These are phyloP conservation scores for Habrosyne pyritoides DNA, from an alignment of 2,888 invertebrate species.

Conservation along the genomic window DNA sequence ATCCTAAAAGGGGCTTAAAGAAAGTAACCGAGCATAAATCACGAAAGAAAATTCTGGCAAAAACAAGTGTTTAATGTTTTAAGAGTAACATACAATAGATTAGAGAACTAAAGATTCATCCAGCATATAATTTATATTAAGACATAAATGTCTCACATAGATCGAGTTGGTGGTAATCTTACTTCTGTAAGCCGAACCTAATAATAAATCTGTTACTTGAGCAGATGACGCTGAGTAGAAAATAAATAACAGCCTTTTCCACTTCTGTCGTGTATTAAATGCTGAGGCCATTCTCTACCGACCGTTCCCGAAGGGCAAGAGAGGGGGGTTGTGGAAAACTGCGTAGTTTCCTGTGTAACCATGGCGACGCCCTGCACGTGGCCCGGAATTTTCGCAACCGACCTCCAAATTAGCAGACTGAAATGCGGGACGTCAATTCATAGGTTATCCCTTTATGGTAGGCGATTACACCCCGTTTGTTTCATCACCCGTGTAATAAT, in stretches of 20 bases:
- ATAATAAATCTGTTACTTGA: slow-evolving; percentile 8
- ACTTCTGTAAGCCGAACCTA: not conserved
- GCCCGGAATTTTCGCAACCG: slow-evolving; percentile 52
- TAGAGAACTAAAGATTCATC: no score
- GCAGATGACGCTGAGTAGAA: slow-evolving; percentile 10
- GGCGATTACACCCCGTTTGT: slow-evolving; percentile 49
- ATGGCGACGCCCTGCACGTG: slow-evolving; percentile 77
- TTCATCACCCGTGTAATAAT: slow-evolving; percentile 45
- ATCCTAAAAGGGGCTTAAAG: slow-evolving; percentile 7
- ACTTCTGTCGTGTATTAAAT: slow-evolving; percentile 42
- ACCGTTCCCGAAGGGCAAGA: slow-evolving; percentile 43
- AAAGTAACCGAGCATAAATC: no score
- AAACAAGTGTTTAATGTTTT: no score
- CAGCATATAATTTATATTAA: no score
- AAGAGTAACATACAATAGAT: no score
- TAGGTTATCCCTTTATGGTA: slow-evolving; percentile 54
- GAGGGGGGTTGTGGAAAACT: slow-evolving; percentile 64
- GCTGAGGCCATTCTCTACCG: slow-evolving; percentile 29
- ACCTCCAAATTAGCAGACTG: slow-evolving; percentile 61
- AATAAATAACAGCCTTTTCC: slow-evolving; percentile 40
- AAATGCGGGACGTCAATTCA: slow-evolving; percentile 51
- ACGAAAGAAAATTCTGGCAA: no score
- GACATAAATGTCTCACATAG: not conserved
- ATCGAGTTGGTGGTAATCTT: not conserved
- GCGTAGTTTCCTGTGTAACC: slow-evolving; percentile 76